Percentiles rank a stretch among this genome's conserved stretches.
Evolutionary conservation across 2,797 vertebrate genomes (phyloP).

Genomic region (Lemur catta): DNA sequence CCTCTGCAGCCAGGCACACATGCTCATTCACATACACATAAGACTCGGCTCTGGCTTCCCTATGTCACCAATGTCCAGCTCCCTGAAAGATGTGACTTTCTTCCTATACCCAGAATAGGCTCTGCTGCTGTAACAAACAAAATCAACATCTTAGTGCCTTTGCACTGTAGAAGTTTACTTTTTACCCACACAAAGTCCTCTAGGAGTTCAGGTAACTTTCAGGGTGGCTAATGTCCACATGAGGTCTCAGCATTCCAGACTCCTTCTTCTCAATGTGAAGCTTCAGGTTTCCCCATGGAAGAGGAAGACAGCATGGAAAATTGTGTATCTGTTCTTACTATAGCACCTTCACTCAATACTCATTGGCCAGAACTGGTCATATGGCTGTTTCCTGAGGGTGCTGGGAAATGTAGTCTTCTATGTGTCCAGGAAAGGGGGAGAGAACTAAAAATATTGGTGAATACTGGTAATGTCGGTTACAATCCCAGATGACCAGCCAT

Average conservation of each 20-base stretch:
- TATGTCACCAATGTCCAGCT: background rate
- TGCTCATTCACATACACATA: background rate
- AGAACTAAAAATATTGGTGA: background rate
- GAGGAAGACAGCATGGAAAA: background rate
- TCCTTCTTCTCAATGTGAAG: background rate
- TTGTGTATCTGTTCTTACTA: background rate
- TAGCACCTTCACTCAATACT: background rate
- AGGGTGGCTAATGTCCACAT: background rate
- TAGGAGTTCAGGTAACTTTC: background rate
- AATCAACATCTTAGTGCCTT: background rate
- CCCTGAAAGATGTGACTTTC: background rate
- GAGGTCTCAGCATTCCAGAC: background rate
- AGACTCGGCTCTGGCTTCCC: background rate
- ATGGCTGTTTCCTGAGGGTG: background rate
- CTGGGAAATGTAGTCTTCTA: conserved; percentile 14
- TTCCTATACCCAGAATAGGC: background rate
- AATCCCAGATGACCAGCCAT: background rate
- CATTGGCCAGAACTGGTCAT: background rate
- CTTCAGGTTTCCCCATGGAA: background rate
- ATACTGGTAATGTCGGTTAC: background rate
- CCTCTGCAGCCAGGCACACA: background rate
- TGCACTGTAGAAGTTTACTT: background rate
- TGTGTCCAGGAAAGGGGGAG: background rate
- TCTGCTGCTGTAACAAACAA: background rate
- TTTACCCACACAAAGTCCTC: background rate